Percentiles rank a stretch among this genome's conserved stretches.
phyloP scores from a whole-genome alignment of 2,113 vertebrate genomes.

The Tautogolabrus adspersus region DNA sequence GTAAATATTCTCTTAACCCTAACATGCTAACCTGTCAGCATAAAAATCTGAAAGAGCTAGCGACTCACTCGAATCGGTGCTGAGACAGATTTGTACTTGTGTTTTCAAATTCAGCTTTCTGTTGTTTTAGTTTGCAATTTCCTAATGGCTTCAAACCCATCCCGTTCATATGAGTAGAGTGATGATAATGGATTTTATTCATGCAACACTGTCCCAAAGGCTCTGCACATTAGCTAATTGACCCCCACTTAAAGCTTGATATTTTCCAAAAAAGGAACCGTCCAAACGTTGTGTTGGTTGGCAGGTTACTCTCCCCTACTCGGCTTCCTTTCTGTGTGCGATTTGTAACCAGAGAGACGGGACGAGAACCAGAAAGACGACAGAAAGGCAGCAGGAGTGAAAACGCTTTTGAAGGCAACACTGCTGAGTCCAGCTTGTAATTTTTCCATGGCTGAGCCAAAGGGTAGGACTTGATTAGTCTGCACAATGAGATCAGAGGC shows the following conservation, averaged over 20 bases:
- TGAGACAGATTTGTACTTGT: neutral
- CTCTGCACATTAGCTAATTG: slow-evolving; percentile 15
- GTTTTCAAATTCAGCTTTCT: neutral
- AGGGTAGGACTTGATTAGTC: neutral
- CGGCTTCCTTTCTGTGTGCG: neutral
- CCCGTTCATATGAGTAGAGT: neutral
- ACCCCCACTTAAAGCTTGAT: neutral
- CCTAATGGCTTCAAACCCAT: slow-evolving; percentile 25
- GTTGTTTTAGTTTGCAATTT: slow-evolving; percentile 8
- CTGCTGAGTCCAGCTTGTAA: neutral
- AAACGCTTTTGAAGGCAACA: neutral
- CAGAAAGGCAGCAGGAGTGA: neutral
- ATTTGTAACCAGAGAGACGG: slow-evolving; percentile 13
- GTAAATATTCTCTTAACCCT: neutral
- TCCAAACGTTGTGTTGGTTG: neutral
- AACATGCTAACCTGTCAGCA: neutral
- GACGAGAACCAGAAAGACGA: slow-evolving; percentile 5
- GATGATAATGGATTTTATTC: slow-evolving; percentile 17
- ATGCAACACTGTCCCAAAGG: neutral
- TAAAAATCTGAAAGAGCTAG: neutral
- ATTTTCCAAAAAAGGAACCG: slow-evolving; percentile 12
- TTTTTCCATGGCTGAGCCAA: neutral
- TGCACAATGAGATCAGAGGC: neutral
- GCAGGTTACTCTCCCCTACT: neutral
- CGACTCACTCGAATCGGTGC: neutral